Base-by-base conservation (phyloP, 2,888 invertebrate genomes). In the Scaptomyza caliginosa region DNA sequence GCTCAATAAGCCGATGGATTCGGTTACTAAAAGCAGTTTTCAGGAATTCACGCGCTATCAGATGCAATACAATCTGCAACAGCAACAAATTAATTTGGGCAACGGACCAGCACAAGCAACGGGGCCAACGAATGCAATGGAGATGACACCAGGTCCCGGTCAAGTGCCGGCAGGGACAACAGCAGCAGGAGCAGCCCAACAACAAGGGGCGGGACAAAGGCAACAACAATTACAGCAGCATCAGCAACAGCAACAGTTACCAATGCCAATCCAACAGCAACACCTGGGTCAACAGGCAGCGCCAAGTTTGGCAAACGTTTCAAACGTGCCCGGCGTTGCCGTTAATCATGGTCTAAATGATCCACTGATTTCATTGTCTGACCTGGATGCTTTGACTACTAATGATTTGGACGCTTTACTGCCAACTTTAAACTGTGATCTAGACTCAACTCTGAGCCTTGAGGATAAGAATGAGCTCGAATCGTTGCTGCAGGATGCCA, bases 361-460 rank as follows among this genome's bases (percentile, higher is more conserved):
- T 74, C 87, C 88, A 1, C 57, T 89, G 16, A 89, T 89, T 10
- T 87, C 88, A 10, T 70, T 91, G 23, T 89, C 91, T 7, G 91
- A 90, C 62, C 73, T 91, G 51, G 90, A 91, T 66, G 90, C 90
- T 38, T 69, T 91, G 42, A 90, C 91, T 16, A 90, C 90, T 55
- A 91, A 90, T 52, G 95, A 95, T 89, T 92, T 95, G 55, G 95
- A 95, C 81, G 94, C 94, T 78, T 91, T 95, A 77, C 91, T 95
- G 87, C 94, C 93, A 67, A 93, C 93, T 43, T 92, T 93, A 75
- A 88, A 85, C 86, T 89, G 90, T 89, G 94, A 94, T 82, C 92
- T 94, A 62, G 91, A 91, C 76, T 88, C 91, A 62, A 86, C 90
- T 39, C 78, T 91, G 36, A 90, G 89, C 71, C 79, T 91, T 67